Evolutionary conservation across 2,113 vertebrate species (phyloP).

Genomic region (Redunca redunca): DNA sequence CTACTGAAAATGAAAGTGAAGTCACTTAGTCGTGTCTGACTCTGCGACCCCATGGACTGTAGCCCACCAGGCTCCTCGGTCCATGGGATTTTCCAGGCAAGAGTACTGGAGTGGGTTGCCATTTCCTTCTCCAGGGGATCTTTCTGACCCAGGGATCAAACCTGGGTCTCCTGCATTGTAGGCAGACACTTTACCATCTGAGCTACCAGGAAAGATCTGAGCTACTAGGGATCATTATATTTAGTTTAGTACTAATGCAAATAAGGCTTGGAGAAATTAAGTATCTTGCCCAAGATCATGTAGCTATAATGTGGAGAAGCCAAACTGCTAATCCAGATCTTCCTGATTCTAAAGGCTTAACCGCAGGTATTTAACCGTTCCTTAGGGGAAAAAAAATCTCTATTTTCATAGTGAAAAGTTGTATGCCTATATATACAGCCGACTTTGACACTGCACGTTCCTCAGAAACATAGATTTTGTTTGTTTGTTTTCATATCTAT

Average conservation of each 20-base stretch:
- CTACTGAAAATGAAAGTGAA: neutral
- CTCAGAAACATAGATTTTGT: neutral
- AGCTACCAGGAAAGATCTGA: neutral
- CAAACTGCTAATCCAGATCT: neutral
- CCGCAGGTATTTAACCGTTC: neutral
- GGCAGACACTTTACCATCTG: neutral
- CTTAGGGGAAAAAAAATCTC: neutral
- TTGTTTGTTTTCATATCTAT: neutral
- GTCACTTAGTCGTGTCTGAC: accelerated
- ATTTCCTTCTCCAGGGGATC: neutral
- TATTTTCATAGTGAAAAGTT: neutral
- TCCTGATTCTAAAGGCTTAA: neutral
- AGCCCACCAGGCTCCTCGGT: neutral
- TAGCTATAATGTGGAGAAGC: neutral
- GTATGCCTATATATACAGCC: accelerated
- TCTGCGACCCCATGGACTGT: neutral
- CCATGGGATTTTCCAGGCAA: neutral
- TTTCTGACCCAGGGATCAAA: neutral
- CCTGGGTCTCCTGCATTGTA: accelerated
- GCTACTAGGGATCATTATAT: neutral
- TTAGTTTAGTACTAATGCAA: constrained; percentile 4
- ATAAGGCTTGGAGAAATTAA: constrained; percentile 17
- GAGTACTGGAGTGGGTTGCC: neutral
- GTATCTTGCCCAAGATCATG: neutral
- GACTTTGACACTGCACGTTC: neutral